Percentiles rank a stretch among this genome's conserved stretches.
Conservation (phyloP, 2,888 invertebrate genomes). For the Microctonus brassicae region DNA sequence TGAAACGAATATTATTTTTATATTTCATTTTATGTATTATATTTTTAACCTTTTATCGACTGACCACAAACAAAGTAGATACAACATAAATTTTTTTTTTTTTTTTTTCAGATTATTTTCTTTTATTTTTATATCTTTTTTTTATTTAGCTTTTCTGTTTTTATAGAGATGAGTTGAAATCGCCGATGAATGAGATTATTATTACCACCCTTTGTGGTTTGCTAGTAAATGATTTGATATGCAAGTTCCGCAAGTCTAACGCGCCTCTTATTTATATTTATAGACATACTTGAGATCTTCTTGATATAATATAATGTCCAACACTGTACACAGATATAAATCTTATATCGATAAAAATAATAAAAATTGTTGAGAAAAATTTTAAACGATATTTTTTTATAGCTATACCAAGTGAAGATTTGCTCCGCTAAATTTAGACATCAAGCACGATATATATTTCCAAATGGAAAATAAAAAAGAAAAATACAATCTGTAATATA, state of each 20-base stretch:
- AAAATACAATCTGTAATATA: too few relatives aligned
- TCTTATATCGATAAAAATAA: background rate
- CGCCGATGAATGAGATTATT: conserved; percentile 1
- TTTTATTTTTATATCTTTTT: too few relatives aligned
- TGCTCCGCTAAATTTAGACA: background rate
- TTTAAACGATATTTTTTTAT: background rate
- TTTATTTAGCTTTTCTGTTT: background rate
- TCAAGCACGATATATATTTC: too few relatives aligned
- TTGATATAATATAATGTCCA: background rate
- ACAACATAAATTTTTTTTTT: background rate
- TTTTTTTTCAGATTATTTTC: background rate
- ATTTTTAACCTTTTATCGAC: background rate
- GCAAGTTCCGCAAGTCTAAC: background rate
- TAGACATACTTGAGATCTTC: background rate
- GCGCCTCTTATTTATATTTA: conserved; percentile 1
- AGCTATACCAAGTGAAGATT: background rate
- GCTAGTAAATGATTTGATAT: background rate
- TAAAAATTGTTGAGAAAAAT: background rate
- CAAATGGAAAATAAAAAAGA: too few relatives aligned
- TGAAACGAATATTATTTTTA: background rate
- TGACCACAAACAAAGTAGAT: conserved; percentile 2
- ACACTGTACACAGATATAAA: background rate
- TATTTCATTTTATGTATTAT: background rate
- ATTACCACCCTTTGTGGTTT: conserved; percentile 3
- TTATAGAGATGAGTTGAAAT: background rate